Evolutionary conservation across 53 echinoderm and acorn worm species (phyloP), one percentile per base, ranked within the genome.

Genomic region (Apostichopus leukothele): DNA sequence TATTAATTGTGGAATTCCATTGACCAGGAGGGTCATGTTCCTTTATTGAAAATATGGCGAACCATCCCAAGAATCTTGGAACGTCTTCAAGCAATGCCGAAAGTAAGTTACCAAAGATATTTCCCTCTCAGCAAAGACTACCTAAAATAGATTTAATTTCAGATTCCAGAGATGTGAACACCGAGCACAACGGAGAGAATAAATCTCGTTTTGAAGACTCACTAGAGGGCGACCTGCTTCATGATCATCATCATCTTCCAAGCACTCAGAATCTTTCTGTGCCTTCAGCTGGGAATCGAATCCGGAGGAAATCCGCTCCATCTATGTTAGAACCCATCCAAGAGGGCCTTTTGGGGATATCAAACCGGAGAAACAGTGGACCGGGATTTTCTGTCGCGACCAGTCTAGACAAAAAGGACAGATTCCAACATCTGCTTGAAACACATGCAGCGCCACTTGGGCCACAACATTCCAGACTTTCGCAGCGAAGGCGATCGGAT

Each of bases 291-390:
- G 92, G 85, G 26, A 75, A 86, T n/a, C 67, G 92, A 75, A 89
- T 89, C 22, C 86, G 92, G 5, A 68, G 92, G 14, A 75, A 86
- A 26, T 92, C 92, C 10, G 92, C 92, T 26, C 92, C 92, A 26
- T 89, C 92, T 22, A 84, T 92, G 74, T 78, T 92, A 53, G 92
- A 92, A 52, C 92, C 92, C 1, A 92, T 92, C 14, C 92, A 92
- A 71, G 92, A 92, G 86, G 92, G 92, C 73, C 80, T 92, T 13
- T 80, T 92, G 16, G 92, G 92, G 12, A 71, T 54, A 60, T 86
- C 87, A 39, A 89, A 80, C 73, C 51, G 92, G 20, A 77, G 92
- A 60, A 92, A 92, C 83, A 92, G 92, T 80, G 88, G 81, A n/a
- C 92, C 92, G 1, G 39, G 84, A 4, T 74, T 6, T 6, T 18